These are phyloP conservation scores for Sarcophaga variegata DNA, from an alignment of 2,888 invertebrate species.

Conservation along the genomic window DNA sequence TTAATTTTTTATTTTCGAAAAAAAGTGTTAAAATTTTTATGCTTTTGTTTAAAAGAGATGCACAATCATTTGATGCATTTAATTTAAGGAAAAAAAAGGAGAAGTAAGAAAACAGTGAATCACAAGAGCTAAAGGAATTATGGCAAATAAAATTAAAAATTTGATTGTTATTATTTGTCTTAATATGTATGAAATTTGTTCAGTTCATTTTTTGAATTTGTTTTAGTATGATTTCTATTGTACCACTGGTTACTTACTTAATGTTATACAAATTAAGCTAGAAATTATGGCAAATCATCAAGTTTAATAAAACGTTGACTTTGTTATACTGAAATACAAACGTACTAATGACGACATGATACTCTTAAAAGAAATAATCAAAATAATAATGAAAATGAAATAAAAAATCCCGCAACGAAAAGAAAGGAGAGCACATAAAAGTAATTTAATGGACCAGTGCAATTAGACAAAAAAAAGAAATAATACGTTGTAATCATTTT, in stretches of 20 bases:
- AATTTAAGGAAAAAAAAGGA: not conserved
- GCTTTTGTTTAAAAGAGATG: constrained; percentile 16
- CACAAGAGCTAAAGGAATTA: not conserved
- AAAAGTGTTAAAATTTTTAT: constrained; percentile 35
- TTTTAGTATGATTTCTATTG: no score
- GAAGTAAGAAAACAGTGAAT: not conserved
- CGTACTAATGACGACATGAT: constrained; percentile 2
- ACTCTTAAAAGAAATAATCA: not conserved
- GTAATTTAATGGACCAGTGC: constrained; percentile 61
- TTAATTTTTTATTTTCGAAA: not conserved
- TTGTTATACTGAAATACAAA: constrained; percentile 40
- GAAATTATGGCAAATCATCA: constrained; percentile 49
- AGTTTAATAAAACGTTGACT: constrained; percentile 8
- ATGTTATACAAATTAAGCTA: not conserved
- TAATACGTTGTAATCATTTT: no score
- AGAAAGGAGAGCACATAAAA: constrained; percentile 29
- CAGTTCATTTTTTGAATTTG: no score
- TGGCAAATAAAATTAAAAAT: no score
- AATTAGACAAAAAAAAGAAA: constrained; percentile 11
- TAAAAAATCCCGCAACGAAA: not conserved
- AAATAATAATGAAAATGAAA: constrained; percentile 12
- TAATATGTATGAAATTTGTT: not conserved
- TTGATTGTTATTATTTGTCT: no score
- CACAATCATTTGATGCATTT: constrained; percentile 40
- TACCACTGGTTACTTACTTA: not conserved